Percentiles rank a stretch among this genome's conserved stretches.
phyloP scores from a whole-genome alignment of 23 tunicate species.

The Trididemnum miniatum region DNA sequence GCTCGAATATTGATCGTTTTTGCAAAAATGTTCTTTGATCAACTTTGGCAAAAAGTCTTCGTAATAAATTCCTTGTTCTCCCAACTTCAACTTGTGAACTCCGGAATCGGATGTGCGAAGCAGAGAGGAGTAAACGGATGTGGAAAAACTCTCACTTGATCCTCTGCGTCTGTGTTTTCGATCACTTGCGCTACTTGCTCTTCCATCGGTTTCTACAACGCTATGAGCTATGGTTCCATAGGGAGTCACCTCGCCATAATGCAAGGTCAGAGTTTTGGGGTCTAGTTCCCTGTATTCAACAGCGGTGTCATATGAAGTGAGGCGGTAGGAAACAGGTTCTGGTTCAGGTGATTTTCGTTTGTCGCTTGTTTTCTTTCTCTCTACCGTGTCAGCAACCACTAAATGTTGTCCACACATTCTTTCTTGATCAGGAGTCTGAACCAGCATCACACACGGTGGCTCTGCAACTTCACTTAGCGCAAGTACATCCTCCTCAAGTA shows the following conservation, averaged over 20 bases:
- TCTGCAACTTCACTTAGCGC: no score
- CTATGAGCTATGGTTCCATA: conserved; percentile 55
- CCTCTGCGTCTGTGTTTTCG: not conserved
- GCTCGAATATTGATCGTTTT: conserved; percentile 1
- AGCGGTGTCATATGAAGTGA: conserved; percentile 22
- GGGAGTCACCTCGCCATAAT: conserved; percentile 69
- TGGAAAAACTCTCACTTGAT: conserved; percentile 10
- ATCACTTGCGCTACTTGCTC: not conserved
- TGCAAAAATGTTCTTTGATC: conserved; percentile 4
- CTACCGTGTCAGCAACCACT: conserved; percentile 22
- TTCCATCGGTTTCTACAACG: not conserved
- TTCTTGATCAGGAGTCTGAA: conserved; percentile 59
- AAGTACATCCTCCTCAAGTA: no score
- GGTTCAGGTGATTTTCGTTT: not conserved
- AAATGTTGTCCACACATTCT: conserved; percentile 19
- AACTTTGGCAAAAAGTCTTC: conserved; percentile 40
- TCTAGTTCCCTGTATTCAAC: conserved; percentile 50
- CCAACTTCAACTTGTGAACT: conserved; percentile 10
- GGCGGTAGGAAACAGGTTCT: conserved; percentile 27
- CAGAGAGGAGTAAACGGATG: conserved; percentile 40
- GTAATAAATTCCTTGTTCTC: conserved; percentile 17
- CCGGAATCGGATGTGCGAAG: conserved; percentile 40
- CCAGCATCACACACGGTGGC: conserved; percentile 13
- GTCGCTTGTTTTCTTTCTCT: not conserved
- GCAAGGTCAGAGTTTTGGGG: conserved; percentile 30